Percentiles rank a stretch among this genome's conserved stretches.
Conservation (phyloP, 2,888 invertebrate species). For the Agrilus biguttatus region DNA sequence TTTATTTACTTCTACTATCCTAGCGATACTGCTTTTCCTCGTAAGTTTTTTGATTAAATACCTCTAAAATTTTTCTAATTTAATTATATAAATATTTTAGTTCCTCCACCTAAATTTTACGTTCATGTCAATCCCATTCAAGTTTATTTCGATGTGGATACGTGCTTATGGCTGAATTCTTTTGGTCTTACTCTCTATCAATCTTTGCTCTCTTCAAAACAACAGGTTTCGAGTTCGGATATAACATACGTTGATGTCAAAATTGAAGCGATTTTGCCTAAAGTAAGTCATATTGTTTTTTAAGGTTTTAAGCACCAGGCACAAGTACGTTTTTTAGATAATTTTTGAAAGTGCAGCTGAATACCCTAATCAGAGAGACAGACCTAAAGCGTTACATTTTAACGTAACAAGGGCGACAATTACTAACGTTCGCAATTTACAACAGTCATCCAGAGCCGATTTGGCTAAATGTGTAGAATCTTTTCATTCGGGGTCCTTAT, state of each 20-base stretch:
- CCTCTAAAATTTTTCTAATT: not conserved
- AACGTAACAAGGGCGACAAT: slow-evolving; percentile 65
- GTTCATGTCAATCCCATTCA: slow-evolving; percentile 83
- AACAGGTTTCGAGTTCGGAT: slow-evolving; percentile 25
- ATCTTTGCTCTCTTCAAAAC: slow-evolving; percentile 44
- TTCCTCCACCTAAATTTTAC: slow-evolving; percentile 87
- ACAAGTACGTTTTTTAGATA: slow-evolving; percentile 36
- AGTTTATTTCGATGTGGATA: slow-evolving; percentile 73
- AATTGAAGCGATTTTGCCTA: slow-evolving; percentile 86
- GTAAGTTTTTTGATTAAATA: slow-evolving; percentile 37
- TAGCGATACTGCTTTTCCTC: slow-evolving; percentile 73
- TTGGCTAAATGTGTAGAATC: slow-evolving; percentile 66
- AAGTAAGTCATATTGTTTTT: slow-evolving; percentile 38
- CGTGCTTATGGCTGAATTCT: slow-evolving; percentile 86
- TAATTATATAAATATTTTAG: slow-evolving; percentile 37
- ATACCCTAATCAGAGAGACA: slow-evolving; percentile 67
- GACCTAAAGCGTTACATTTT: slow-evolving; percentile 75
- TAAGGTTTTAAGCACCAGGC: not conserved
- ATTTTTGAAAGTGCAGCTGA: slow-evolving; percentile 64
- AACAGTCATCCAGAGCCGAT: slow-evolving; percentile 59
- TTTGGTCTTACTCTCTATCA: slow-evolving; percentile 80
- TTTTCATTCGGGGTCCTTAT: slow-evolving; percentile 59
- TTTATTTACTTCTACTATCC: slow-evolving; percentile 95
- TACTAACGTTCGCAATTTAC: slow-evolving; percentile 52
- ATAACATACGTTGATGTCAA: slow-evolving; percentile 68